phyloP scores from a whole-genome alignment of 2,797 vertebrate genomes.

The Erpetoichthys calabaricus region DNA sequence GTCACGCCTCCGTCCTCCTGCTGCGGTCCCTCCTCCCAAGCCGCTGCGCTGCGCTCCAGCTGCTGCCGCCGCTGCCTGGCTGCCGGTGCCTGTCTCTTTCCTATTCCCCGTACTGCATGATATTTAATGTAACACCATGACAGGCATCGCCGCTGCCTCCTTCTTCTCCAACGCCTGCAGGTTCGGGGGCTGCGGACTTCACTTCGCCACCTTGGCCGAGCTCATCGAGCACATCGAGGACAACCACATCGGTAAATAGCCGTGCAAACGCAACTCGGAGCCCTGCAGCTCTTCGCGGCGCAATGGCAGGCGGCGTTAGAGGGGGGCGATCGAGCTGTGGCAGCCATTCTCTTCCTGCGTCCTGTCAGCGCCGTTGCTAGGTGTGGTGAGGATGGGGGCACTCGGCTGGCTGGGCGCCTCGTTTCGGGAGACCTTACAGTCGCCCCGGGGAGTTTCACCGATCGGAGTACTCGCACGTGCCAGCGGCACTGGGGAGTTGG shows the following conservation, averaged over 20 bases:
- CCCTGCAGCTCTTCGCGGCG: constrained; percentile 23
- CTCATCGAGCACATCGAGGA: constrained; percentile 96
- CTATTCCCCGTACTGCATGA: constrained; percentile 33
- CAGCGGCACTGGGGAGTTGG: constrained; percentile 1
- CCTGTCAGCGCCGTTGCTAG: constrained; percentile 70
- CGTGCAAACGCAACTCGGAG: constrained; percentile 19
- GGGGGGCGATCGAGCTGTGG: constrained; percentile 39
- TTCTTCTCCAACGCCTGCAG: constrained; percentile 93
- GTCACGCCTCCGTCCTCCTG: constrained; percentile 39
- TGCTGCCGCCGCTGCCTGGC: constrained; percentile 50
- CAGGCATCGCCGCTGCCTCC: constrained; percentile 92
- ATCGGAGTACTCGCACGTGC: background rate
- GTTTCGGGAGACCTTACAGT: constrained; percentile 2
- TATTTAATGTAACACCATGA: constrained; percentile 81
- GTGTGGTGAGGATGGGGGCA: constrained; percentile 40
- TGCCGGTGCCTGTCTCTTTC: constrained; percentile 48
- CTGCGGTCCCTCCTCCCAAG: constrained; percentile 44
- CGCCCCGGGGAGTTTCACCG: constrained; percentile 7
- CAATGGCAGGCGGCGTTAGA: constrained; percentile 33
- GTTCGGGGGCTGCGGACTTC: constrained; percentile 84
- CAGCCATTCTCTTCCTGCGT: constrained; percentile 71
- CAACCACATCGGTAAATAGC: constrained; percentile 80
- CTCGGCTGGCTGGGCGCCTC: constrained; percentile 7
- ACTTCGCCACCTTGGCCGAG: constrained; percentile 81
- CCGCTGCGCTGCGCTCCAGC: constrained; percentile 52